These are phyloP conservation scores for Metacarcinus magister DNA, from an alignment of 2,888 invertebrate species.

Conservation along the genomic window DNA sequence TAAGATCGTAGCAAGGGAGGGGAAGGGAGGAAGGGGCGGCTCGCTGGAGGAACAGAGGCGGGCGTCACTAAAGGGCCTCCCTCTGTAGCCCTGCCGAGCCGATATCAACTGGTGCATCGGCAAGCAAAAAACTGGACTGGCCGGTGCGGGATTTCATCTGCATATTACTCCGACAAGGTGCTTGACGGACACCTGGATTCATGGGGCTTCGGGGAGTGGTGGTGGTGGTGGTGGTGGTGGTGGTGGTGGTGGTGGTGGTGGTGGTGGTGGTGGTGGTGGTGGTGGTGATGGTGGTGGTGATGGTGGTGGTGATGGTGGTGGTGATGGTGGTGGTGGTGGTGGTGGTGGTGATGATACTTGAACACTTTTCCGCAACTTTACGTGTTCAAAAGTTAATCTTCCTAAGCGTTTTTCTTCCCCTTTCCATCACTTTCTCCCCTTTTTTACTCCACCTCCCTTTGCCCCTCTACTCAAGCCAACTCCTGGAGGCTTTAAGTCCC, in stretches of 20 bases:
- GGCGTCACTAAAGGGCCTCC: conserved; percentile 65
- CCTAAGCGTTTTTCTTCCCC: conserved; percentile 43
- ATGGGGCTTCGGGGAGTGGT: conserved; percentile 54
- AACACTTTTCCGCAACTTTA: neutral
- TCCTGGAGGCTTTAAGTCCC: conserved; percentile 56
- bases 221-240: conserved; percentile 57
- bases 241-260: conserved; percentile 2
- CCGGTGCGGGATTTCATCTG: conserved; percentile 77
- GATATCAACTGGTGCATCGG: conserved; percentile 75
- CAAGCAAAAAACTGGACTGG: conserved; percentile 67
- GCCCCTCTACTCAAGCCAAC: conserved; percentile 3
- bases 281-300: neutral
- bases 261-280: neutral
- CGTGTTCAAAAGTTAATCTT: conserved; percentile 8
- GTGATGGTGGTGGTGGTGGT: neutral
- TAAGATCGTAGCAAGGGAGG: neutral
- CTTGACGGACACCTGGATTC: conserved; percentile 74
- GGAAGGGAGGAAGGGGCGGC: neutral
- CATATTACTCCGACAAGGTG: conserved; percentile 77
- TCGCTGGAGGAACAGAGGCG: conserved; percentile 34
- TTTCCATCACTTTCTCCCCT: conserved; percentile 65
- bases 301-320: neutral
- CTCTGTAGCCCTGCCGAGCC: conserved; percentile 40
- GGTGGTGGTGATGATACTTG: conserved; percentile 1
- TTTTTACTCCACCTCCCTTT: neutral